Percentiles rank a stretch among this genome's conserved stretches.
Evolutionary conservation across 2,797 vertebrate species (phyloP).

Genomic region (Alfaro cultratus): DNA sequence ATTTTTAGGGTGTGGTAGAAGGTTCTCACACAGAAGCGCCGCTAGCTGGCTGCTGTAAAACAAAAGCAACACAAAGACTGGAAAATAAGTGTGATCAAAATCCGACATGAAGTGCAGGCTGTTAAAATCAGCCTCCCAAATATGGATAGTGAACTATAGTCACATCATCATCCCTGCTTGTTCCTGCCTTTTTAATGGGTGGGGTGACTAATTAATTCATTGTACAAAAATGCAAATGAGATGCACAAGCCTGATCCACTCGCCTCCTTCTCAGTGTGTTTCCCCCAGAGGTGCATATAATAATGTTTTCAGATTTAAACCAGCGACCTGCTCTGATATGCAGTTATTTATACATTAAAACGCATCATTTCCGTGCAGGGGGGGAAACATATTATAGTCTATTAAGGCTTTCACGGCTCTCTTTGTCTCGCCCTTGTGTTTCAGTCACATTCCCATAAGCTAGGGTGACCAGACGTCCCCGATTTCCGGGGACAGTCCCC

Average conservation of each 20-base stretch:
- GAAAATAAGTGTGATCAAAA: slow-evolving; percentile 35
- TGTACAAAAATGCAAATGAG: slow-evolving; percentile 82
- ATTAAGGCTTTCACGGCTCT: slow-evolving; percentile 28
- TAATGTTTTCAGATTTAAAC: slow-evolving; percentile 42
- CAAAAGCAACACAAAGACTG: slow-evolving; percentile 9
- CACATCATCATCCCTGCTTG: slow-evolving; percentile 64
- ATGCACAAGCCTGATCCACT: slow-evolving; percentile 51
- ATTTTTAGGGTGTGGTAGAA: not conserved
- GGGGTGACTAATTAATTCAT: slow-evolving; percentile 83
- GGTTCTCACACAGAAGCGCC: not conserved
- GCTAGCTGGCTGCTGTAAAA: not conserved
- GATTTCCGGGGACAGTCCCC: too few species aligned
- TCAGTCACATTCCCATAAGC: slow-evolving; percentile 76
- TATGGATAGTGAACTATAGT: slow-evolving; percentile 64
- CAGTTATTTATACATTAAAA: not conserved
- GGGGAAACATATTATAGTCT: not conserved
- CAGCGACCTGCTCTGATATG: slow-evolving; percentile 15
- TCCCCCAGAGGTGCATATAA: slow-evolving; percentile 30
- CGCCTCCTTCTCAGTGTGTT: slow-evolving; percentile 38
- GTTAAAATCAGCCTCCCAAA: slow-evolving; percentile 55
- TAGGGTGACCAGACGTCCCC: too few species aligned
- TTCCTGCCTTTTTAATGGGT: slow-evolving; percentile 70
- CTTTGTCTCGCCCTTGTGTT: slow-evolving; percentile 62
- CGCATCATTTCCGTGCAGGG: slow-evolving; percentile 30
- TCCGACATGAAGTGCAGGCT: slow-evolving; percentile 32